Percentiles rank a stretch among this genome's conserved stretches.
Conservation (phyloP, 2,797 vertebrate species). For the Cirrhinus molitorella region DNA sequence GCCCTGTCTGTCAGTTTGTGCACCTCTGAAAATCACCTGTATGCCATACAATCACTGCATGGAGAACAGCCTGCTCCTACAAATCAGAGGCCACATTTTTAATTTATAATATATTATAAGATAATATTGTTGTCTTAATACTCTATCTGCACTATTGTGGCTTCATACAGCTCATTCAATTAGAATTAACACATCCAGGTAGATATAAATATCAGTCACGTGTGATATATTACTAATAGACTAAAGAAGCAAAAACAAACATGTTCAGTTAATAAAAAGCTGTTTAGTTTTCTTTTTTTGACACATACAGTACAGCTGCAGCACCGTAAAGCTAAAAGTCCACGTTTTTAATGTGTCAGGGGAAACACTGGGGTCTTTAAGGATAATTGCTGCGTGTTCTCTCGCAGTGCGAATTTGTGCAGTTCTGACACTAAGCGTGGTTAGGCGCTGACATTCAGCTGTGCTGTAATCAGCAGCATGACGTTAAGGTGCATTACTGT, state of each 20-base stretch:
- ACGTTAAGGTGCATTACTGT: conserved; percentile 65
- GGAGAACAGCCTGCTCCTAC: conserved; percentile 31
- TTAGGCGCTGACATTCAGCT: conserved; percentile 60
- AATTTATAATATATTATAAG: neutral
- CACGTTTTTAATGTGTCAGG: conserved; percentile 51
- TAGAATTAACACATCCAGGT: neutral
- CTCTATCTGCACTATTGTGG: neutral
- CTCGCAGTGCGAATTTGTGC: conserved; percentile 54
- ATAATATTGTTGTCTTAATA: neutral
- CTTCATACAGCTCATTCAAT: neutral
- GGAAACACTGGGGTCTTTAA: conserved; percentile 53
- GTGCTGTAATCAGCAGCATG: conserved; percentile 58
- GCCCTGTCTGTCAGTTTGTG: conserved; percentile 46
- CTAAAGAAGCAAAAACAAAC: conserved; percentile 6
- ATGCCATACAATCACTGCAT: conserved; percentile 16
- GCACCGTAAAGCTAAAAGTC: conserved; percentile 52
- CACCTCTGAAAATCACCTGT: conserved; percentile 53
- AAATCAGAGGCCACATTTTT: neutral
- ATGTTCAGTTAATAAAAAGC: conserved; percentile 30
- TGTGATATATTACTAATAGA: neutral
- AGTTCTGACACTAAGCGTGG: conserved; percentile 54
- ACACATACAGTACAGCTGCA: conserved; percentile 46
- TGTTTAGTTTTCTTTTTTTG: conserved; percentile 44
- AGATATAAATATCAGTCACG: neutral
- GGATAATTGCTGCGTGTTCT: conserved; percentile 59